phyloP scores from a whole-genome alignment of 1,140 invertebrate species.

The Drosophila punjabiensis region DNA sequence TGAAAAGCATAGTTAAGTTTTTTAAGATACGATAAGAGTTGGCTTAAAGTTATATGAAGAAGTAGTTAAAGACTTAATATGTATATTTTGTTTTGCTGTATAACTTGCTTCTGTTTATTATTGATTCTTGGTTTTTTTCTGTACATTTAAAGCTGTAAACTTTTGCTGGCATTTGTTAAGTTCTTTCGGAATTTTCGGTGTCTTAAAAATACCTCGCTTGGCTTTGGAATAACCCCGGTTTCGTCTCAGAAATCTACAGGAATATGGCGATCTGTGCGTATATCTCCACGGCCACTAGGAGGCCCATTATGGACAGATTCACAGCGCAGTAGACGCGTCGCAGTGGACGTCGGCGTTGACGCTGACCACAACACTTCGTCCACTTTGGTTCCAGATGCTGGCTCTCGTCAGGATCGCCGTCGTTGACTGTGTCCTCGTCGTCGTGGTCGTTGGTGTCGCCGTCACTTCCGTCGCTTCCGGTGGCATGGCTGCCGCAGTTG shows the following conservation, averaged over 20 bases:
- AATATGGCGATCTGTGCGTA: slow-evolving; percentile 83
- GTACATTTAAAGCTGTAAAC: slow-evolving; percentile 36
- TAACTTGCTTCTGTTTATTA: neutral
- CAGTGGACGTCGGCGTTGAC: slow-evolving; percentile 84
- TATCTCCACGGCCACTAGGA: slow-evolving; percentile 79
- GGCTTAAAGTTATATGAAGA: neutral
- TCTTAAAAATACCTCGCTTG: neutral
- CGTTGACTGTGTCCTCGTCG: neutral
- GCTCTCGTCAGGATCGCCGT: slow-evolving; percentile 49
- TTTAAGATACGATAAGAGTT: neutral
- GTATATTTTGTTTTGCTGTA: neutral
- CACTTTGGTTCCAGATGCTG: slow-evolving; percentile 54
- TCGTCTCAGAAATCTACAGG: slow-evolving; percentile 53
- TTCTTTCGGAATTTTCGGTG: neutral
- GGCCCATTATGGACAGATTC: slow-evolving; percentile 75
- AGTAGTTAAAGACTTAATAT: neutral
- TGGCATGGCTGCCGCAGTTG: slow-evolving; percentile 18
- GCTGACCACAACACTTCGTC: slow-evolving; percentile 69
- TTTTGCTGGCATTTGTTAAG: slow-evolving; percentile 8
- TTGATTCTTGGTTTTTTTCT: neutral
- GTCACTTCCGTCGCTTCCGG: slow-evolving; percentile 15
- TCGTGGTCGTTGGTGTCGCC: slow-evolving; percentile 3
- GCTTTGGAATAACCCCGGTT: slow-evolving; percentile 2
- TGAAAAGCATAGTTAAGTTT: neutral
- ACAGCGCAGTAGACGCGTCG: slow-evolving; percentile 85